phyloP scores from a whole-genome alignment of 2,888 invertebrate genomes.

The Dynastes maya region DNA sequence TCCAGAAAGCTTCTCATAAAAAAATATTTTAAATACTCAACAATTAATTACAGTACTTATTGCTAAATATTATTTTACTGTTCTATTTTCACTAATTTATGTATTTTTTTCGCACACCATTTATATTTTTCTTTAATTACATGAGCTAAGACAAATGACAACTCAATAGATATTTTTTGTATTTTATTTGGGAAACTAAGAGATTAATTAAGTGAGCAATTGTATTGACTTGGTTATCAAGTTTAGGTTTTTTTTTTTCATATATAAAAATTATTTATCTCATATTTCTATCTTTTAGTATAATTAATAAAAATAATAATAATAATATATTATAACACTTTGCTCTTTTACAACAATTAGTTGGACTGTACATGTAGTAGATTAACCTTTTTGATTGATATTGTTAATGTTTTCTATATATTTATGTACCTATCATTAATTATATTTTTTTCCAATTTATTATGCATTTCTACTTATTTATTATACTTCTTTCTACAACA shows the following conservation, averaged over 20 bases:
- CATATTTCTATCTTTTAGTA: background rate
- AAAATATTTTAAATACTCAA: too few species aligned
- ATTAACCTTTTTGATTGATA: slow-evolving; percentile 3
- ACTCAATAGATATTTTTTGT: too few species aligned
- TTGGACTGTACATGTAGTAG: background rate
- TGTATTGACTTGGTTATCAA: background rate
- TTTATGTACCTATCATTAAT: slow-evolving; percentile 18
- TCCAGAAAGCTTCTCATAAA: too few species aligned
- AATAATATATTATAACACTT: background rate
- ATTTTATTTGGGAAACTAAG: too few species aligned
- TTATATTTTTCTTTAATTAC: too few species aligned
- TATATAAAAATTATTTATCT: slow-evolving; percentile 6
- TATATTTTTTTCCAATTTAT: background rate
- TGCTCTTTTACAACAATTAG: background rate
- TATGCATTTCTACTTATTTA: background rate
- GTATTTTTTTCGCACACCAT: too few species aligned
- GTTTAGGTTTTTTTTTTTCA: background rate
- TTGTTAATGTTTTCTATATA: slow-evolving; percentile 22
- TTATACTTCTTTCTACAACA: background rate
- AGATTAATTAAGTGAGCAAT: too few species aligned
- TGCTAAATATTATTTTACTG: too few species aligned
- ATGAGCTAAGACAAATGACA: too few species aligned
- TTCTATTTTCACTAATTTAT: too few species aligned
- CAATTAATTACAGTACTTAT: too few species aligned
- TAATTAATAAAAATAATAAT: too few species aligned